Evolutionary conservation across 2,888 invertebrate species (phyloP).

Genomic region (Suillia variegata): DNA sequence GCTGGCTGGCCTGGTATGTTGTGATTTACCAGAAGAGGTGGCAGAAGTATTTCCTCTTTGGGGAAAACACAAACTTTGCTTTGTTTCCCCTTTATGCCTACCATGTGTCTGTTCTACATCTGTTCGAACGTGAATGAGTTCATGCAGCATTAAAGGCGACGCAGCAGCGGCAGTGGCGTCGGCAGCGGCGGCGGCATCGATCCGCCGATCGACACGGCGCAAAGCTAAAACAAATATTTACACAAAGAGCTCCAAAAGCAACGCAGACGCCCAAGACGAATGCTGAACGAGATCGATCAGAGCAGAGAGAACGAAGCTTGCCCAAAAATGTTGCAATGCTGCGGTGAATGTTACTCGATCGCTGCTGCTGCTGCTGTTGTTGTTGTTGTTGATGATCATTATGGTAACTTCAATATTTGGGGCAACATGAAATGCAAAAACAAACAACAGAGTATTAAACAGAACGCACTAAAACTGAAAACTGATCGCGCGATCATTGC

Average conservation of each 20-base stretch:
- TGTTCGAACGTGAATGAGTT: neutral
- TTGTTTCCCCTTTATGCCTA: neutral
- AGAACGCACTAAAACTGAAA: too few relatives aligned
- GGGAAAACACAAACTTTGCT: neutral
- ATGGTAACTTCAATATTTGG: neutral
- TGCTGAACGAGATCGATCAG: neutral
- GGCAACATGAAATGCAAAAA: neutral
- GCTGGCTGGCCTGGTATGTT: too few relatives aligned
- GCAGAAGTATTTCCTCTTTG: slow-evolving; percentile 10
- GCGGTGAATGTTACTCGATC: too few relatives aligned
- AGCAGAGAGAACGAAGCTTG: neutral
- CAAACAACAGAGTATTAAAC: slow-evolving; percentile 1
- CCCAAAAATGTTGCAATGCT: neutral
- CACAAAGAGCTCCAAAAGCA: slow-evolving; percentile 6
- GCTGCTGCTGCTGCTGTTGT: too few relatives aligned
- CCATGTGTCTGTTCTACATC: neutral
- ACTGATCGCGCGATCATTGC: neutral
- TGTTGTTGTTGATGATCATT: slow-evolving; percentile 1
- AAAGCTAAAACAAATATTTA: slow-evolving; percentile 20
- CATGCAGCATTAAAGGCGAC: slow-evolving; percentile 9
- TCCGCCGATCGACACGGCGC: neutral
- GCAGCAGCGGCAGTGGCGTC: too few relatives aligned
- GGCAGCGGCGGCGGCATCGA: neutral
- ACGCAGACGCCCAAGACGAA: slow-evolving; percentile 14
- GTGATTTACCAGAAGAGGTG: slow-evolving; percentile 10